Percentiles rank a stretch among this genome's conserved stretches.
Evolutionary conservation across 2,797 vertebrate species (phyloP).

Genomic region (Stomatorhinus walkeri): DNA sequence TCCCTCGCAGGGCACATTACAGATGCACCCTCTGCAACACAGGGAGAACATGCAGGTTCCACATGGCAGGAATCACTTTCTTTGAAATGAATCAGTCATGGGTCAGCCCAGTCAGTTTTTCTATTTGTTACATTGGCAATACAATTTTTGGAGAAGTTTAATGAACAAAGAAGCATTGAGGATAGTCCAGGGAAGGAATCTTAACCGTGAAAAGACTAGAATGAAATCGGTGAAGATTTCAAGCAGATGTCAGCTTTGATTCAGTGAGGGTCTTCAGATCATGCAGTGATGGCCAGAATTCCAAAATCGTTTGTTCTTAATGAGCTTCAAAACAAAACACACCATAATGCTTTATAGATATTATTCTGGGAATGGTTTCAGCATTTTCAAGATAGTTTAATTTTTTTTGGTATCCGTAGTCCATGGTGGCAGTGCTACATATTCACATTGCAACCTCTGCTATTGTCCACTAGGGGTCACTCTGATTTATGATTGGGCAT

Average conservation of each 20-base stretch:
- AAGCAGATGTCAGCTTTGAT: not conserved
- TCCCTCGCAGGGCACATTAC: not conserved
- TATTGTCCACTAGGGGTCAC: conserved; percentile 14
- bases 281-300: not conserved
- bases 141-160: not conserved
- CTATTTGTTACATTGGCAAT: not conserved
- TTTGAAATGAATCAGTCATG: not conserved
- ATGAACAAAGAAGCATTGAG: not conserved
- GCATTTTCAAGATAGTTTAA: not conserved
- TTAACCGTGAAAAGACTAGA: not conserved
- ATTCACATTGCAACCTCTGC: not conserved
- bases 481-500: not conserved
- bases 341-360: not conserved
- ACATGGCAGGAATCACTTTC: not conserved
- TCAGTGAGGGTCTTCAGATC: not conserved
- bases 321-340: not conserved
- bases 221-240: not conserved
- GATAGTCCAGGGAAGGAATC: not conserved
- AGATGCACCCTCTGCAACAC: not conserved
- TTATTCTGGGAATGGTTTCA: not conserved
- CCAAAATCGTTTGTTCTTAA: not conserved
- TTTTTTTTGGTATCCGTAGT: not conserved
- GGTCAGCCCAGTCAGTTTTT: not conserved
- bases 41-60: not conserved
- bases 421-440: not conserved